Evolutionary conservation across 2,797 vertebrate genomes (phyloP).

Genomic region (Molossus alvarezi): DNA sequence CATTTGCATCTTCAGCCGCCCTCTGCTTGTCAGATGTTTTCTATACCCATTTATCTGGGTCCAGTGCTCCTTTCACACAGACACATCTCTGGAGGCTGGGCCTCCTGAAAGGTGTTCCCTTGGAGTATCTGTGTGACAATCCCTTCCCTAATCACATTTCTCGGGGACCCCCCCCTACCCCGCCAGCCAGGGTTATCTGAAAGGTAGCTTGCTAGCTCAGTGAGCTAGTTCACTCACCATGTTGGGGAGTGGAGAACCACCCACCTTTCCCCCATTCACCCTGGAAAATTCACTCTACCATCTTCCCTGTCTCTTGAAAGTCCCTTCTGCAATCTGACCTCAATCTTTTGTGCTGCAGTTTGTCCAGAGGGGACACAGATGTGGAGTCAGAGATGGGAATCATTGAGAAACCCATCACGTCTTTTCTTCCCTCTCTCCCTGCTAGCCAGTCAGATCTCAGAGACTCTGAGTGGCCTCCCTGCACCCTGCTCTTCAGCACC

Average conservation of each 20-base stretch:
- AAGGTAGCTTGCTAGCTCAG: slow-evolving; percentile 65
- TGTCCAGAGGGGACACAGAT: slow-evolving; percentile 74
- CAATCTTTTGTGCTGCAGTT: slow-evolving; percentile 78
- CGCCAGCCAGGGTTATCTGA: slow-evolving; percentile 69
- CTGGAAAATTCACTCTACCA: slow-evolving; percentile 17
- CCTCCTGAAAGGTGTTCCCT: slow-evolving; percentile 73
- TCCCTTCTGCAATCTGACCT: slow-evolving; percentile 81
- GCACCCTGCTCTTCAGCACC: slow-evolving; percentile 73
- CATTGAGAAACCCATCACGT: slow-evolving; percentile 1
- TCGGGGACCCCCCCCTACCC: slow-evolving; percentile 17
- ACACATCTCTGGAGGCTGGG: slow-evolving; percentile 80
- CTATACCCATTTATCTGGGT: background rate
- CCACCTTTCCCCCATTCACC: slow-evolving; percentile 24
- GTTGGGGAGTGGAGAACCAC: slow-evolving; percentile 63
- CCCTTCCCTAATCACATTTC: slow-evolving; percentile 49
- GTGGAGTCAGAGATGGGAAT: slow-evolving; percentile 17
- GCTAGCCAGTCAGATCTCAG: slow-evolving; percentile 37
- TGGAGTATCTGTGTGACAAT: slow-evolving; percentile 72
- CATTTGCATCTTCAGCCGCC: slow-evolving; percentile 64
- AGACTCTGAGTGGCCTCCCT: slow-evolving; percentile 57
- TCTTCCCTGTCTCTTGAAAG: slow-evolving; percentile 30
- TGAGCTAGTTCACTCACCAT: slow-evolving; percentile 56
- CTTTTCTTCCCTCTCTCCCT: background rate
- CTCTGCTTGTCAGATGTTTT: slow-evolving; percentile 65
- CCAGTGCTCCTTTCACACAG: slow-evolving; percentile 56